Conservation (phyloP, 2,797 vertebrate genomes). For the Pangasius larnaudii region DNA sequence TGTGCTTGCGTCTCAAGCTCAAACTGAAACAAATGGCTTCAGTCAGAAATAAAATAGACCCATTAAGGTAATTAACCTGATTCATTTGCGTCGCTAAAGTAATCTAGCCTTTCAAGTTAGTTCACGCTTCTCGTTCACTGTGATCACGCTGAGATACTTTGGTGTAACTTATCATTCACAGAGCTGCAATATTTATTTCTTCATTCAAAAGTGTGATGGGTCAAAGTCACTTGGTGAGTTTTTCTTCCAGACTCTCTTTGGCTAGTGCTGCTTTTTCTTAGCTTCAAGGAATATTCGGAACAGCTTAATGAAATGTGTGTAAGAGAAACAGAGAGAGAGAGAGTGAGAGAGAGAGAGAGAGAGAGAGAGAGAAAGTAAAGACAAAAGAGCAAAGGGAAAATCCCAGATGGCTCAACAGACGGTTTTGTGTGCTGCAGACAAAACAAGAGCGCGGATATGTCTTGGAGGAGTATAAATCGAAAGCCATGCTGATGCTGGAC, state of each 20-base stretch:
- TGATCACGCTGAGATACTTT: constrained; percentile 34
- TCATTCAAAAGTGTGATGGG: constrained; percentile 57
- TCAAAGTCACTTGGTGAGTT: constrained; percentile 57
- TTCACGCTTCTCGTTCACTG: constrained; percentile 18
- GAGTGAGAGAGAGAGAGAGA: constrained; percentile 37
- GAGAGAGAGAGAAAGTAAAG: constrained; percentile 6
- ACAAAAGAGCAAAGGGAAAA: constrained; percentile 56
- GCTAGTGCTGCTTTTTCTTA: constrained; percentile 28
- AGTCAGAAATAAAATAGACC: constrained; percentile 17
- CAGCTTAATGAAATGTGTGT: constrained; percentile 43
- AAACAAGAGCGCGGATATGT: constrained; percentile 71
- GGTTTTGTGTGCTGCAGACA: constrained; percentile 71
- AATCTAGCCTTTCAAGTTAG: constrained; percentile 50
- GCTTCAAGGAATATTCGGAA: constrained; percentile 42
- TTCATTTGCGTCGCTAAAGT: constrained; percentile 36
- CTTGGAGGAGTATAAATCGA: constrained; percentile 65
- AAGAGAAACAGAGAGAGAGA: constrained; percentile 48
- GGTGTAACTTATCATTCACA: constrained; percentile 48
- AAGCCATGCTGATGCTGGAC: constrained; percentile 37
- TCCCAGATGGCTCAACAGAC: constrained; percentile 78
- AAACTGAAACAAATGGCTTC: constrained; percentile 18
- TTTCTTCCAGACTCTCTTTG: constrained; percentile 25
- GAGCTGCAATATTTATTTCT: constrained; percentile 29
- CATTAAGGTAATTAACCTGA: constrained; percentile 19
- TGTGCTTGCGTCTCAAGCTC: background rate